These are phyloP conservation scores for Okapia johnstoni DNA, from an alignment of 2,113 vertebrate species.

Conservation along the genomic window DNA sequence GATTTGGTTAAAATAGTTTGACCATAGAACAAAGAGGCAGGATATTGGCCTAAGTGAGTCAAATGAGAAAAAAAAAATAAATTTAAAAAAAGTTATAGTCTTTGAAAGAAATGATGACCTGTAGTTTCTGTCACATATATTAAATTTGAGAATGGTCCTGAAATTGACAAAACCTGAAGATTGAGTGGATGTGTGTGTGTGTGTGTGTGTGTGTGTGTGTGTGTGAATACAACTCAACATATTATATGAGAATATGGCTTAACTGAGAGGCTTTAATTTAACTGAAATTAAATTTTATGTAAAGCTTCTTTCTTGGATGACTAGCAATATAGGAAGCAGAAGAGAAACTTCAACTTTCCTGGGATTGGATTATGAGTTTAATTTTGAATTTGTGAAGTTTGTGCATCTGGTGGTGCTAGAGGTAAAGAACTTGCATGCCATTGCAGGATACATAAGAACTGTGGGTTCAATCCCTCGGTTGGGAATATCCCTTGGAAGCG, in stretches of 20 bases:
- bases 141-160: not conserved
- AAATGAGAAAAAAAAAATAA: not conserved
- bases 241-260: not conserved
- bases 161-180: not conserved
- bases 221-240: not conserved
- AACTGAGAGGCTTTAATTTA: not conserved
- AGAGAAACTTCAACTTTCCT: not conserved
- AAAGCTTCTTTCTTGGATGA: not conserved
- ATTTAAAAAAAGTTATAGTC: not conserved
- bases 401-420: not conserved
- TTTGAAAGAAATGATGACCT: not conserved
- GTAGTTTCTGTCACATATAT: not conserved
- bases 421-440: not conserved
- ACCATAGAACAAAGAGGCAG: not conserved
- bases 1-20: not conserved
- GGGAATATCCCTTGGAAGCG: not conserved
- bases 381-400: not conserved
- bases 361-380: not conserved
- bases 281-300: not conserved
- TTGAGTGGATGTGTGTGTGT: not conserved
- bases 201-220: not conserved
- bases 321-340: not conserved
- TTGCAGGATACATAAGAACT: not conserved
- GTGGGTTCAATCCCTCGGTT: not conserved
- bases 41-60: not conserved